Evolutionary conservation across 2,797 vertebrate genomes (phyloP).

Genomic region (Lithobates pipiens): DNA sequence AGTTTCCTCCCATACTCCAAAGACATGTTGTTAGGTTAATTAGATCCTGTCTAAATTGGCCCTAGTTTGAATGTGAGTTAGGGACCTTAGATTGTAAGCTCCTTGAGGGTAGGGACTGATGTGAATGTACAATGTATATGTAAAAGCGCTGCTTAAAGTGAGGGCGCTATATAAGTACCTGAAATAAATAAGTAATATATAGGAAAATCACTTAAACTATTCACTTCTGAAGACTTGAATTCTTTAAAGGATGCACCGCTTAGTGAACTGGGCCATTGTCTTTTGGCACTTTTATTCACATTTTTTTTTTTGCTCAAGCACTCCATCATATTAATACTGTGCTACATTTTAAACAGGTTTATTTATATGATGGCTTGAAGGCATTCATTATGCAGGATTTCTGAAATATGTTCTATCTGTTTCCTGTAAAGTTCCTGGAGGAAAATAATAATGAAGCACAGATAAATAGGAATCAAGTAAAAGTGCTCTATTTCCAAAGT

Average conservation of each 20-base stretch:
- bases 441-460: constrained; percentile 41
- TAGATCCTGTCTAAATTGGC: no score
- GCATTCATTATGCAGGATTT: constrained; percentile 55
- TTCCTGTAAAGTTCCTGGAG: constrained; percentile 50
- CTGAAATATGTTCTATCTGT: constrained; percentile 45
- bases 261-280: constrained; percentile 27
- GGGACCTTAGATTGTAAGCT: no score
- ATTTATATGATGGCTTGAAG: constrained; percentile 58
- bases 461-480: constrained; percentile 39
- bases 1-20: no score
- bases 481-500: not conserved
- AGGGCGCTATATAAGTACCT: no score
- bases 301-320: constrained; percentile 2
- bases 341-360: constrained; percentile 54
- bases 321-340: constrained; percentile 42
- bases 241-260: not conserved
- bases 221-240: not conserved
- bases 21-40: no score
- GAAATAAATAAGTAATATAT: no score
- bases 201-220: no score
- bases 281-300: constrained; percentile 43
- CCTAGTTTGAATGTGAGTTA: no score
- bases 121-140: no score
- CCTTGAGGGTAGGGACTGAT: no score
- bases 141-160: no score